A percentile compares a stretch with the other conserved stretches of the same genome.
phyloP scores from a whole-genome alignment of 2,797 vertebrate genomes.

The Notolabrus celidotus region DNA sequence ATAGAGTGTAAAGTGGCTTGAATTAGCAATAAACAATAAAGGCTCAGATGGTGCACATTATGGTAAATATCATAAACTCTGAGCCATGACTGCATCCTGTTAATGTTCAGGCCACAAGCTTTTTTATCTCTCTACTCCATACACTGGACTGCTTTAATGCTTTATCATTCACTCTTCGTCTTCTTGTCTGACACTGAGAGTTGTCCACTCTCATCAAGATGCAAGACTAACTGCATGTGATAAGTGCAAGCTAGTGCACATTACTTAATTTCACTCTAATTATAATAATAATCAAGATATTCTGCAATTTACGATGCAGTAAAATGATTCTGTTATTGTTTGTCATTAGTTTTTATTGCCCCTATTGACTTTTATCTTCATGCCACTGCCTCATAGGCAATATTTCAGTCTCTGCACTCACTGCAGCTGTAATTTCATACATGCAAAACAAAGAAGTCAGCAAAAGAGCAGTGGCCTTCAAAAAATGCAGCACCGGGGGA shows the following conservation, averaged over 20 bases:
- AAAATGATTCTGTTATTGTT: constrained; percentile 13
- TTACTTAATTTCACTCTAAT: constrained; percentile 16
- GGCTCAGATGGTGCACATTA: constrained; percentile 51
- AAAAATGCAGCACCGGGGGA: constrained; percentile 66
- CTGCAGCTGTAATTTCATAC: constrained; percentile 74
- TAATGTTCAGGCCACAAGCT: constrained; percentile 17
- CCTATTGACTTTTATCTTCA: constrained; percentile 26
- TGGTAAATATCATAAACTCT: constrained; percentile 47
- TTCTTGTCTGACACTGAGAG: background rate
- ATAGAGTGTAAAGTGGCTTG: constrained; percentile 38
- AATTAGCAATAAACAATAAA: constrained; percentile 58
- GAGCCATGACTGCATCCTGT: constrained; percentile 23
- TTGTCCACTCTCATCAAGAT: constrained; percentile 14
- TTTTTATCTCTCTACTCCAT: background rate
- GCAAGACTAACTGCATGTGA: constrained; percentile 1
- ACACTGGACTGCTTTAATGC: constrained; percentile 5
- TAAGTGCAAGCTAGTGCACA: background rate
- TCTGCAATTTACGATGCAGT: constrained; percentile 15
- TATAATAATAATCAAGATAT: constrained; percentile 19
- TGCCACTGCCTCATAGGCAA: constrained; percentile 50
- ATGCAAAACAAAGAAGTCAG: constrained; percentile 78
- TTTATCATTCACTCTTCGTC: constrained; percentile 18
- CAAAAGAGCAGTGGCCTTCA: constrained; percentile 76
- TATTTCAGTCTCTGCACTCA: constrained; percentile 48
- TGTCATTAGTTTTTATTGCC: constrained; percentile 20